Evolutionary conservation across 2,113 vertebrate species (phyloP), one percentile per base, ranked within the genome.

Genomic region (Brachypodius melanocephalos): DNA sequence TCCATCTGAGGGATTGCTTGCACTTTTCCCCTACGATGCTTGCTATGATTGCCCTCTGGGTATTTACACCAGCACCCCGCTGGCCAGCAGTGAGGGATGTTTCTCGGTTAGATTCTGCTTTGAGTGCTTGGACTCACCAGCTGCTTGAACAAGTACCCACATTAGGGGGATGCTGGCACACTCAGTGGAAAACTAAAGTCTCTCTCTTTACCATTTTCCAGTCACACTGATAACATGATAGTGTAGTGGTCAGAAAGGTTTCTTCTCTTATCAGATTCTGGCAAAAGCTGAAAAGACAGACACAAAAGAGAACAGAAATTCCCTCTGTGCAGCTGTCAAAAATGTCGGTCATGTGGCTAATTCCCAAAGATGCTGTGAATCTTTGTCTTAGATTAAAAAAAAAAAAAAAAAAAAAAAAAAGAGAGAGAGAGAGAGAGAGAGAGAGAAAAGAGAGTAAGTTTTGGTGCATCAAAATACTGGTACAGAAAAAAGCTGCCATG

Each of bases 401-500:
- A 45, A 62, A 51, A 29, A 14, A 51, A 36, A 8, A 22, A 5
- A 32, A 29, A 40, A 57, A 46, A 31, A 14, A 58, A 32, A 9
- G 10, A 6, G 0, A 25, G 3, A 6, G 4, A 12, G 4, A 55
- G 8, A 51, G 49, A 51, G 43, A 45, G 43, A 20, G 45, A 21
- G 6, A 17, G 2, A 31, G 2, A 31, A 4, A 43, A 36, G 34
- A 11, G 25, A 20, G 5, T 51, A 85, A 89, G 25, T 90, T 96
- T 67, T 77, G n/a, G 26, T 67, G n/a, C 65, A 90, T 71, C n/a
- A 57, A 77, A 96, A 63, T 24, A 67, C 32, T 83, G 65, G 31
- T 20, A 59, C 12, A 83, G n/a, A 83, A 91, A 55, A 94, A 83
- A 88, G n/a, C 72, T 96, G 95, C 48, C 93, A 28, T 18, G 5